These are phyloP conservation scores for Datnioides undecimradiatus DNA, from an alignment of 2,113 vertebrate genomes.

Conservation along the genomic window DNA sequence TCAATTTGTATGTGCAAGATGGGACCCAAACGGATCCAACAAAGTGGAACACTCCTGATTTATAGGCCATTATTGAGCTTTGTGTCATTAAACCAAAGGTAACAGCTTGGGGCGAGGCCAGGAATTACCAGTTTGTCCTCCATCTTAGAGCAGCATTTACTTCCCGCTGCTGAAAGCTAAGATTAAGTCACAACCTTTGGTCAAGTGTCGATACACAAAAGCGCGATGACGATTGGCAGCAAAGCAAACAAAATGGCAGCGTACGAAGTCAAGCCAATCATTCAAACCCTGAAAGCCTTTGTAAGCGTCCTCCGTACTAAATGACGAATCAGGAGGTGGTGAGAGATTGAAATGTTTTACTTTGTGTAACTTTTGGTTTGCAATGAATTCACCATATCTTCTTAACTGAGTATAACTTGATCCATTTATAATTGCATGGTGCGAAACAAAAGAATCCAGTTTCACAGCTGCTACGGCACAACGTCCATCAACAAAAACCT, in stretches of 20 bases:
- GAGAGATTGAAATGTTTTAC: neutral
- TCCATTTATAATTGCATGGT: too few relatives aligned
- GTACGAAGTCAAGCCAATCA: neutral
- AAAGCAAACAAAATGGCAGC: constrained; percentile 34
- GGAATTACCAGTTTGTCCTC: constrained; percentile 26
- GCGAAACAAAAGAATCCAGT: neutral
- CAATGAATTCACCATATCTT: too few relatives aligned
- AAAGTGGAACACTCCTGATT: neutral
- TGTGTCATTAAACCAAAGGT: neutral
- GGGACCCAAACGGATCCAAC: neutral
- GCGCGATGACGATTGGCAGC: neutral
- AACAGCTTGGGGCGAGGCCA: constrained; percentile 21
- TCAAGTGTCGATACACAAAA: constrained; percentile 29
- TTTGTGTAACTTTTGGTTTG: too few relatives aligned
- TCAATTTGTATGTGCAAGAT: neutral
- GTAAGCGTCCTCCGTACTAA: neutral
- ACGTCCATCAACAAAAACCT: neutral
- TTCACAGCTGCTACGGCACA: neutral
- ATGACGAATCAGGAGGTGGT: neutral
- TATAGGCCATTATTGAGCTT: neutral
- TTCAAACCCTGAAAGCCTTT: neutral
- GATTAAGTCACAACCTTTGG: constrained; percentile 47
- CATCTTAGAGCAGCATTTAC: constrained; percentile 26
- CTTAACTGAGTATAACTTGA: neutral
- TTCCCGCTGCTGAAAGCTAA: constrained; percentile 50